phyloP scores from a whole-genome alignment of 2,113 vertebrate species.

The Mandrillus leucophaeus region DNA sequence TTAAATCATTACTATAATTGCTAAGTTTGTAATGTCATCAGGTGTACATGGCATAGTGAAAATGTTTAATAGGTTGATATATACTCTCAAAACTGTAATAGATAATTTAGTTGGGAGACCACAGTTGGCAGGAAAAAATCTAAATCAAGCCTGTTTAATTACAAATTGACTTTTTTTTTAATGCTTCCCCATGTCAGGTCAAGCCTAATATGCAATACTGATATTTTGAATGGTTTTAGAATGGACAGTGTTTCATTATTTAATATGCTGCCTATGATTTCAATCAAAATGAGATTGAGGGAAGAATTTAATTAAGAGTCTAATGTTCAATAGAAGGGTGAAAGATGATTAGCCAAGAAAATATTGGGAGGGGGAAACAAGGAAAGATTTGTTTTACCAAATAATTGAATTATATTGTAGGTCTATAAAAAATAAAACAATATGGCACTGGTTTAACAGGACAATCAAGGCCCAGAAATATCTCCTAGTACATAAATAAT shows the following conservation, averaged over 20 bases:
- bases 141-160: conserved; percentile 37
- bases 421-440: conserved; percentile 27
- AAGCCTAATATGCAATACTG: not conserved
- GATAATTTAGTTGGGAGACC: not conserved
- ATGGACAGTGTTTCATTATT: not conserved
- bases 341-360: conserved; percentile 31
- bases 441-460: not conserved
- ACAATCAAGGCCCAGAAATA: not conserved
- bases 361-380: not conserved
- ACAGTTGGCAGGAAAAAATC: not conserved
- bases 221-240: conserved; percentile 5
- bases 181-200: not conserved
- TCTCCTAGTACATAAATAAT: not conserved
- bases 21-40: not conserved
- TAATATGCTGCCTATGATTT: not conserved
- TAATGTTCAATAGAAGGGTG: not conserved
- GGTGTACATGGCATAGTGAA: not conserved
- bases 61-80: not conserved
- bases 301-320: conserved; percentile 8
- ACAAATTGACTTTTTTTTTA: not conserved
- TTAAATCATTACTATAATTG: conserved; percentile 2
- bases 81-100: not conserved
- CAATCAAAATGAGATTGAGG: not conserved
- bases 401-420: conserved; percentile 2
- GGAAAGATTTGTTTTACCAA: not conserved